Evolutionary conservation across 2,113 vertebrate genomes (phyloP).

Genomic region (Amazona vittata): DNA sequence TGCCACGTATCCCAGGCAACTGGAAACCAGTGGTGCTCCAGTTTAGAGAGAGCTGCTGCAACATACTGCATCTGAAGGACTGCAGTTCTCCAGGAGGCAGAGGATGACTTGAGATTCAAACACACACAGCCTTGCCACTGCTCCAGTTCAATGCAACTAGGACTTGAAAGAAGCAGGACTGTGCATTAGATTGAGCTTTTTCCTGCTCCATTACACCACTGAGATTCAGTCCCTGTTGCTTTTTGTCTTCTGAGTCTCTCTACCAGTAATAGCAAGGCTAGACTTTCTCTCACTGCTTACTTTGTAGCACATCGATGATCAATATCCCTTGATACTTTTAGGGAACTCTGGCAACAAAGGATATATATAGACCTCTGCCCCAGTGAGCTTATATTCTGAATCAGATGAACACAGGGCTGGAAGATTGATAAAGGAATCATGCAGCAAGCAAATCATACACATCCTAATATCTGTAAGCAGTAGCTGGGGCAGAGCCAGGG

Average conservation of each 20-base stretch:
- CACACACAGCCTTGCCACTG: neutral
- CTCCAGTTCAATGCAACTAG: neutral
- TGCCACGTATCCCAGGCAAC: neutral
- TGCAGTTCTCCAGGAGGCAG: neutral
- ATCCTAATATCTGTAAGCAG: conserved; percentile 44
- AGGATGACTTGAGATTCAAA: neutral
- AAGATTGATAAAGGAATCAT: conserved; percentile 50
- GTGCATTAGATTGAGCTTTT: neutral
- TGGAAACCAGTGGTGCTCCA: neutral
- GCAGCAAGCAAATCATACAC: conserved; percentile 42
- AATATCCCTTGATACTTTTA: conserved; percentile 35
- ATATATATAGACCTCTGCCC: conserved; percentile 1
- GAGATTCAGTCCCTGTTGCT: neutral
- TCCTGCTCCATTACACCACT: neutral
- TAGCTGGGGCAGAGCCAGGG: neutral
- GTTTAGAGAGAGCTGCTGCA: rapidly evolving
- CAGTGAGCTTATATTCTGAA: neutral
- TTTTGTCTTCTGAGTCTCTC: neutral
- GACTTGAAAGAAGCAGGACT: neutral
- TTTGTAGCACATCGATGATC: neutral
- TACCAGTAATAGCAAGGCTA: neutral
- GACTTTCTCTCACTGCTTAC: neutral
- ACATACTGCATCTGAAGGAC: neutral
- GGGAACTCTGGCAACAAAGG: conserved; percentile 47
- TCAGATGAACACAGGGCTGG: conserved; percentile 9